A percentile compares a stretch with the other conserved stretches of the same genome.
phyloP scores from a whole-genome alignment of 1,140 invertebrate genomes.

The Pseudobourletiella spinata region DNA sequence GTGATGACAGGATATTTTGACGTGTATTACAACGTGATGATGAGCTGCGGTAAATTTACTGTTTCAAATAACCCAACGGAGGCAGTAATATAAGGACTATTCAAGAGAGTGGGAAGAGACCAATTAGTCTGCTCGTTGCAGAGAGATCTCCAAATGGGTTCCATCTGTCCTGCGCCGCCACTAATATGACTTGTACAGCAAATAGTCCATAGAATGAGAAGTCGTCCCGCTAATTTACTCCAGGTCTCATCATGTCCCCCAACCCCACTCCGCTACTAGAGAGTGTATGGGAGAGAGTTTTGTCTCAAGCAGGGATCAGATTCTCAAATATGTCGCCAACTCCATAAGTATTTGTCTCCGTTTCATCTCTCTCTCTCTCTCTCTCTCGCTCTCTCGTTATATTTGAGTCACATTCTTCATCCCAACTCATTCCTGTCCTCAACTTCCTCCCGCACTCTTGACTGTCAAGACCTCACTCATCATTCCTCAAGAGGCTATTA shows the following conservation, averaged over 20 bases:
- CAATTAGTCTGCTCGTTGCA: conserved; percentile 29
- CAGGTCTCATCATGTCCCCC: conserved; percentile 11
- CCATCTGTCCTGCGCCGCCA: too few relatives aligned
- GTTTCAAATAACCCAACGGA: too few relatives aligned
- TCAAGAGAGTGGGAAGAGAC: conserved; percentile 16
- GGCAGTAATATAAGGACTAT: too few relatives aligned
- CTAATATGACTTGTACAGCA: conserved; percentile 17
- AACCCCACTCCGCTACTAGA: neutral
- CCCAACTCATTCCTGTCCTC: conserved; percentile 13
- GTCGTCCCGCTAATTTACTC: conserved; percentile 29
- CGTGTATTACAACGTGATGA: too few relatives aligned
- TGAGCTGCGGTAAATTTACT: too few relatives aligned
- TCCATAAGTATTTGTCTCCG: conserved; percentile 17
- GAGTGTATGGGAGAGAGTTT: neutral
- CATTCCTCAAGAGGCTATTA: neutral
- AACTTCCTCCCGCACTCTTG: conserved; percentile 19
- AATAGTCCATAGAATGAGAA: conserved; percentile 28
- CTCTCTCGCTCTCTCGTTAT: too few relatives aligned
- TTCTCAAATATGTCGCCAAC: neutral
- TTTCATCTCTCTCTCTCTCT: too few relatives aligned
- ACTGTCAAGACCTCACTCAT: conserved; percentile 15
- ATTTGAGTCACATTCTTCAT: conserved; percentile 11
- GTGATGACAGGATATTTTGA: too few relatives aligned
- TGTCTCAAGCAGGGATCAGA: neutral
- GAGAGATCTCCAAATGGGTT: conserved; percentile 19